Percentiles rank a stretch among this genome's conserved stretches.
phyloP scores from a whole-genome alignment of 2,797 vertebrate genomes.

The Tiaroga cobitis region DNA sequence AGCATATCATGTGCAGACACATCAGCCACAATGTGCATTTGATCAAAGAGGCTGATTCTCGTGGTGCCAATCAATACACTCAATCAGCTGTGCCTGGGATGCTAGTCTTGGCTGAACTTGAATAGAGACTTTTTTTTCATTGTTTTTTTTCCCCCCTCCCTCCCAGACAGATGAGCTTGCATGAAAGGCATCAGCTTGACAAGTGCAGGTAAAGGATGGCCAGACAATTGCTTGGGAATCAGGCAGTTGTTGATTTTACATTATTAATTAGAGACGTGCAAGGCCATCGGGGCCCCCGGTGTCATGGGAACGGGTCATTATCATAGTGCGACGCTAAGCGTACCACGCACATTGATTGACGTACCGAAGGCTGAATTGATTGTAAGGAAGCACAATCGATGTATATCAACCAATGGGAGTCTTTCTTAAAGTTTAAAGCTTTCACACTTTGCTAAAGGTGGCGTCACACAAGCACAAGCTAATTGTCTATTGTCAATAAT shows the following conservation, averaged over 20 bases:
- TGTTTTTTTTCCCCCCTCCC: too few relatives aligned
- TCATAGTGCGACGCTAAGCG: constrained; percentile 72
- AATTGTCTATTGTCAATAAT: constrained; percentile 13
- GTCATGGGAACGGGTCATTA: constrained; percentile 79
- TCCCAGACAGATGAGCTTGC: constrained; percentile 71
- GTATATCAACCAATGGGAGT: constrained; percentile 29
- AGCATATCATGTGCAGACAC: constrained; percentile 44
- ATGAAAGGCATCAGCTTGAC: constrained; percentile 71
- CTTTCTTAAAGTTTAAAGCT: constrained; percentile 10
- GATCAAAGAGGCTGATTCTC: constrained; percentile 54
- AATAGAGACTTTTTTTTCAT: constrained; percentile 37
- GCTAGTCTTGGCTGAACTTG: constrained; percentile 68
- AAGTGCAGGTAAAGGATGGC: constrained; percentile 70
- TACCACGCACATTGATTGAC: constrained; percentile 72
- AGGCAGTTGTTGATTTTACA: constrained; percentile 79
- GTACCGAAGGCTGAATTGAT: constrained; percentile 74
- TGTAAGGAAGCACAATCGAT: constrained; percentile 55
- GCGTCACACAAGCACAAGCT: background rate
- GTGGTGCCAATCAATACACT: constrained; percentile 53
- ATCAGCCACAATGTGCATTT: constrained; percentile 37
- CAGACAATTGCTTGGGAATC: constrained; percentile 75
- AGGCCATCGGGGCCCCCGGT: constrained; percentile 73
- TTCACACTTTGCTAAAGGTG: constrained; percentile 16
- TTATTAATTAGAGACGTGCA: constrained; percentile 81
- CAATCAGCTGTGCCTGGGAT: constrained; percentile 49